These are phyloP conservation scores for Cyprinodon brontotheroides DNA, from an alignment of 2,113 vertebrate species.

Conservation along the genomic window DNA sequence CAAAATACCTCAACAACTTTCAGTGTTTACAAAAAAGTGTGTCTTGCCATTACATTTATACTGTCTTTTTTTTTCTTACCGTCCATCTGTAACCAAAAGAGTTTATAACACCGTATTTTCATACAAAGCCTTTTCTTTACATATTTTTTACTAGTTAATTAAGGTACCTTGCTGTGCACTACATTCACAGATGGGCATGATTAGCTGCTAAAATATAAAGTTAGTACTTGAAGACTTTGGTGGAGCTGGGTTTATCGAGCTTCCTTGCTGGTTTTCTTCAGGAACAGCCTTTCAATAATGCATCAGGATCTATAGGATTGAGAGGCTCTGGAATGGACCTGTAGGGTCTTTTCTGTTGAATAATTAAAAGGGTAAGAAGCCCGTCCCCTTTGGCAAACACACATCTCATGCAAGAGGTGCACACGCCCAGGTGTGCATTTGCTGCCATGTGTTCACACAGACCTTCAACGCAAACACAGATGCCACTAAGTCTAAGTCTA, in stretches of 20 bases:
- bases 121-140: constrained; percentile 12
- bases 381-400: constrained; percentile 61
- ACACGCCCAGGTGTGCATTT: constrained; percentile 52
- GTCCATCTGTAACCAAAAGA: constrained; percentile 65
- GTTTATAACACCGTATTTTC: constrained; percentile 36
- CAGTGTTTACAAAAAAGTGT: constrained; percentile 70
- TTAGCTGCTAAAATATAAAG: constrained; percentile 64
- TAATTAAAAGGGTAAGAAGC: constrained; percentile 66
- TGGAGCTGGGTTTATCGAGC: constrained; percentile 48
- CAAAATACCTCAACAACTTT: constrained; percentile 73
- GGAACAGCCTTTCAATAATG: constrained; percentile 74
- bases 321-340: constrained; percentile 64
- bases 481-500: constrained; percentile 48
- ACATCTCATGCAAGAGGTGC: constrained; percentile 57
- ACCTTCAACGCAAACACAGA: constrained; percentile 31
- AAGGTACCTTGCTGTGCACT: constrained; percentile 51
- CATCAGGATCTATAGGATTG: constrained; percentile 62
- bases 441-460: constrained; percentile 26
- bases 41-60: constrained; percentile 56
- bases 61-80: constrained; percentile 34
- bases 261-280: constrained; percentile 60
- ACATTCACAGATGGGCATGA: constrained; percentile 43
- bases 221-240: constrained; percentile 64
- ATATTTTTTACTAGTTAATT: constrained; percentile 24
- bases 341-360: constrained; percentile 70